Conservation (phyloP, 2,797 vertebrate genomes). For the Chromobotia macracanthus region DNA sequence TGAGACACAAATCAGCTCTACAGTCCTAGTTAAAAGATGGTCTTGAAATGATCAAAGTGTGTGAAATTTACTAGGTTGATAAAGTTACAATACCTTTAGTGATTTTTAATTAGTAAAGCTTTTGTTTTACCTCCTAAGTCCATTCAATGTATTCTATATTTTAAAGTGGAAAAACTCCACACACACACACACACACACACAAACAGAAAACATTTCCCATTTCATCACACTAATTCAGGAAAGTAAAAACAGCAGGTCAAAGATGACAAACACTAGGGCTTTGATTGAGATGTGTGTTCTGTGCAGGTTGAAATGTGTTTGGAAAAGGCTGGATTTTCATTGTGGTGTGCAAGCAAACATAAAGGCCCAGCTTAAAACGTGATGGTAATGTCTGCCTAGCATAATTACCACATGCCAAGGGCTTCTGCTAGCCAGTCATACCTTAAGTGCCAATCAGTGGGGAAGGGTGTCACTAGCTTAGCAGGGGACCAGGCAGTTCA, state of each 20-base stretch:
- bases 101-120: conserved; percentile 19
- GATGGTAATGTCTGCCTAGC: conserved; percentile 73
- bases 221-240: neutral
- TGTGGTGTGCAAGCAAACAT: conserved; percentile 42
- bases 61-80: neutral
- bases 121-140: conserved; percentile 3
- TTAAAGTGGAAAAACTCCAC: neutral
- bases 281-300: conserved; percentile 35
- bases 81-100: neutral
- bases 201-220: neutral
- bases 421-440: conserved; percentile 62
- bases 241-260: conserved; percentile 24
- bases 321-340: conserved; percentile 16
- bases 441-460: conserved; percentile 47
- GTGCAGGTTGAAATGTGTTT: conserved; percentile 36
- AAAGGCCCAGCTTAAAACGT: conserved; percentile 51
- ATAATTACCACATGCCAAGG: conserved; percentile 68
- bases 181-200: neutral
- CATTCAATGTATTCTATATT: conserved; percentile 8
- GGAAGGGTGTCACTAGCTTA: conserved; percentile 38
- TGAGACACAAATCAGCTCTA: neutral
- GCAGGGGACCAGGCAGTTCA: neutral
- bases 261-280: conserved; percentile 28
- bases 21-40: neutral
- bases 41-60: neutral